phyloP scores from a whole-genome alignment of 2,113 vertebrate genomes.

The Megaceryle maxima region DNA sequence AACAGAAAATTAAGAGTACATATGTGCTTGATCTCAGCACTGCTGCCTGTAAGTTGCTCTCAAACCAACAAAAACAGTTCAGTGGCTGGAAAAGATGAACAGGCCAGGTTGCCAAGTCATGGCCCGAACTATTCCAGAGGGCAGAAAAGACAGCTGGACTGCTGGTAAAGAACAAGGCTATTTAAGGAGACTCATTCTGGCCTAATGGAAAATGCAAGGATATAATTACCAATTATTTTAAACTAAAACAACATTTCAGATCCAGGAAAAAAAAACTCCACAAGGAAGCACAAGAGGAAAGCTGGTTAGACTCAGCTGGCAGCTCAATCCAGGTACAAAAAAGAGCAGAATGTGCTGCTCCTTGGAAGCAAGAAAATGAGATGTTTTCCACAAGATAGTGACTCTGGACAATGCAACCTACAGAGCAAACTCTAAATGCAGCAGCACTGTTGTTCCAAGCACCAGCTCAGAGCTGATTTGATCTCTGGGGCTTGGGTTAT shows the following conservation, averaged over 20 bases:
- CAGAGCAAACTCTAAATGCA: neutral
- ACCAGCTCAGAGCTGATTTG: neutral
- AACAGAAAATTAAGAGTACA: neutral
- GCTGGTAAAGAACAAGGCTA: slow-evolving; percentile 55
- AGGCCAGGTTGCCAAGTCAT: slow-evolving; percentile 33
- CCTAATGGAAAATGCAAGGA: slow-evolving; percentile 65
- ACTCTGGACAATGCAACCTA: neutral
- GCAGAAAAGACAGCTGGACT: slow-evolving; percentile 44
- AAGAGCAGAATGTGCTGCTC: neutral
- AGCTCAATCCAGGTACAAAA: neutral
- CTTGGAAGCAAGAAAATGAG: neutral
- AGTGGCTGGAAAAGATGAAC: slow-evolving; percentile 68
- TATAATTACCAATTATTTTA: slow-evolving; percentile 69
- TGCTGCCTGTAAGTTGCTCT: slow-evolving; percentile 36
- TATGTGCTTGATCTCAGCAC: slow-evolving; percentile 30
- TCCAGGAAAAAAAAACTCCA: slow-evolving; percentile 23
- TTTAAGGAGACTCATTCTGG: slow-evolving; percentile 42
- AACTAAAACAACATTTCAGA: slow-evolving; percentile 46
- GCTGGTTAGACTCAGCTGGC: neutral
- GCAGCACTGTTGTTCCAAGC: neutral
- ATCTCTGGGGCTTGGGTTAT: neutral
- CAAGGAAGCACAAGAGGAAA: neutral
- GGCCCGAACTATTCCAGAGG: slow-evolving; percentile 4
- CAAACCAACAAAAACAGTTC: slow-evolving; percentile 43
- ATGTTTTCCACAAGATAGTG: neutral